These are phyloP conservation scores for Rhinogobio ventralis DNA, from an alignment of 2,797 vertebrate genomes.

Conservation along the genomic window DNA sequence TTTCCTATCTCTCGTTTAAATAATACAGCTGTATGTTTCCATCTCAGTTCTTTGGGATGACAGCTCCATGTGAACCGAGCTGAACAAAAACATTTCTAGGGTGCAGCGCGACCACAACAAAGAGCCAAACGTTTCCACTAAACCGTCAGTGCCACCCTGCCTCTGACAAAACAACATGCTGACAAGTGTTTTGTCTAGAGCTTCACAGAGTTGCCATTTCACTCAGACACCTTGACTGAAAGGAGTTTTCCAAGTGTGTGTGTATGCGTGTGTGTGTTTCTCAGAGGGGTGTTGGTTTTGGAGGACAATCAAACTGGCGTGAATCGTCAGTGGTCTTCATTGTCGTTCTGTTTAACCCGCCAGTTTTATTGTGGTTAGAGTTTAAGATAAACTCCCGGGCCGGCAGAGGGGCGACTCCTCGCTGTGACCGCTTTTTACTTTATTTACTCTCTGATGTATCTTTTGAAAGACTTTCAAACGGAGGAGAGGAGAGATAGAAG, in stretches of 20 bases:
- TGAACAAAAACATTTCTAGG: conserved; percentile 43
- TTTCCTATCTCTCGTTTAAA: conserved; percentile 39
- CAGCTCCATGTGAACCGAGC: conserved; percentile 41
- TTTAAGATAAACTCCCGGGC: conserved; percentile 87
- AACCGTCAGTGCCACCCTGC: conserved; percentile 46
- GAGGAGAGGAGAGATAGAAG: conserved; percentile 30
- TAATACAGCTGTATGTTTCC: conserved; percentile 50
- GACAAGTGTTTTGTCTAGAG: conserved; percentile 70
- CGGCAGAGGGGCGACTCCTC: conserved; percentile 76
- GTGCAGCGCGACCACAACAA: conserved; percentile 46
- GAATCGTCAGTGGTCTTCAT: conserved; percentile 67
- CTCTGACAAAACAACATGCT: conserved; percentile 61
- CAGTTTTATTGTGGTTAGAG: conserved; percentile 86
- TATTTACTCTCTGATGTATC: conserved; percentile 58
- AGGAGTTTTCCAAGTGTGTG: conserved; percentile 47
- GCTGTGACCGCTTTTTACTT: conserved; percentile 77
- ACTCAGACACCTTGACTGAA: conserved; percentile 75
- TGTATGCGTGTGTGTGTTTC: conserved; percentile 55
- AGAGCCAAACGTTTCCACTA: conserved; percentile 56
- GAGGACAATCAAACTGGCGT: conserved; percentile 83
- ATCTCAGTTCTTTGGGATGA: conserved; percentile 33
- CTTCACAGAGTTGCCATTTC: conserved; percentile 75
- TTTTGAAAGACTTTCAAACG: conserved; percentile 59
- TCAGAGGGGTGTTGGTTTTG: conserved; percentile 82
- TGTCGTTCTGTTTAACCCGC: conserved; percentile 75